Conservation (phyloP, 2,797 vertebrate genomes). For the Chelon labrosus region DNA sequence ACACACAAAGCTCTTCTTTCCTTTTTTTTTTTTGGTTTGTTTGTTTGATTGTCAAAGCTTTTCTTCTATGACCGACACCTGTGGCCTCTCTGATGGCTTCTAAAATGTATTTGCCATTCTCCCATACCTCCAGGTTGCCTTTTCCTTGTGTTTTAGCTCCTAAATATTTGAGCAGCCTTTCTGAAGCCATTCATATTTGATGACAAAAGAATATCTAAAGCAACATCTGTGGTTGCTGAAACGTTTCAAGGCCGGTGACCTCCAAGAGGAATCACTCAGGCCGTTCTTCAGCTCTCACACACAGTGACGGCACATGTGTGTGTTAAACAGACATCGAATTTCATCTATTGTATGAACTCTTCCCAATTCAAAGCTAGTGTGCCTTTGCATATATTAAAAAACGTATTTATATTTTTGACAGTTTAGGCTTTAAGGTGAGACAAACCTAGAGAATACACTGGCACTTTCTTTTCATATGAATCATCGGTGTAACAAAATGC, state of each 20-base stretch:
- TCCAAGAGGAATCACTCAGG: constrained; percentile 21
- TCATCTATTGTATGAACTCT: not conserved
- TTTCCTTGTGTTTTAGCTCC: constrained; percentile 54
- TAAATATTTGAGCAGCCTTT: constrained; percentile 80
- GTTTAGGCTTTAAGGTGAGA: not conserved
- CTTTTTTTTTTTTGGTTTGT: no score
- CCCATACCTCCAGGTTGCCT: constrained; percentile 4
- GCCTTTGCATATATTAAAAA: not conserved
- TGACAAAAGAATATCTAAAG: constrained; percentile 49
- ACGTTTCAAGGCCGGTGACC: constrained; percentile 42
- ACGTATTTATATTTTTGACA: not conserved
- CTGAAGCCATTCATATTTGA: constrained; percentile 74
- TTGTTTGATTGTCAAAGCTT: no score
- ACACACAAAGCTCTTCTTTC: not conserved
- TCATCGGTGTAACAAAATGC: not conserved
- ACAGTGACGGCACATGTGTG: not conserved
- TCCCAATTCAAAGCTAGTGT: not conserved
- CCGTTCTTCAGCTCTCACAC: constrained; percentile 15
- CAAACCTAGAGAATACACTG: not conserved
- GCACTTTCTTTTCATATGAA: not conserved
- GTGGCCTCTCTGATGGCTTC: constrained; percentile 31
- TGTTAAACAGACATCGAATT: not conserved
- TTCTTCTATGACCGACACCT: constrained; percentile 10
- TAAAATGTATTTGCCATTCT: constrained; percentile 5
- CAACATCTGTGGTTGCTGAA: constrained; percentile 40